Evolutionary conservation across 1,140 invertebrate species (phyloP).

Genomic region (Leptoteleia sp.): DNA sequence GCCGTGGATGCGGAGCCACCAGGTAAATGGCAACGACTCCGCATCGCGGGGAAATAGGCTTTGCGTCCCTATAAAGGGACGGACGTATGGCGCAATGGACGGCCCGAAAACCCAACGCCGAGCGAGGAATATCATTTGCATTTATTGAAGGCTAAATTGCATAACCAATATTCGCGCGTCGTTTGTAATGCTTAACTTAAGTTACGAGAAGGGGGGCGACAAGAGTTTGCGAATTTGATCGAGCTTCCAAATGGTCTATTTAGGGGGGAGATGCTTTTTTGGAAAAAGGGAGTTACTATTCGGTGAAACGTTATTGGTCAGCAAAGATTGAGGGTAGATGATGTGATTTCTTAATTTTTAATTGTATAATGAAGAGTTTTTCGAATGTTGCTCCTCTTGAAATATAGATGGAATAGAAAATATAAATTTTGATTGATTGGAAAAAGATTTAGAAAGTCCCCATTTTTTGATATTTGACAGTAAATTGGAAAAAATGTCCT

Average conservation of each 20-base stretch:
- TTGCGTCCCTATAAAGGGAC: conserved; percentile 50
- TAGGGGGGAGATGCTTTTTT: neutral
- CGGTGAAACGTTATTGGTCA: too few species aligned
- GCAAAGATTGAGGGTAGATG: too few species aligned
- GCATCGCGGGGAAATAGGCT: conserved; percentile 37
- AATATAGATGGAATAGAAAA: too few species aligned
- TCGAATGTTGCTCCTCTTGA: too few species aligned
- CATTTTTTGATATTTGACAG: too few species aligned
- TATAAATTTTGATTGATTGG: too few species aligned
- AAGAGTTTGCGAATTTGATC: conserved; percentile 42
- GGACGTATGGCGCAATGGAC: conserved; percentile 33
- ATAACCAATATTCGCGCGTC: conserved; percentile 55
- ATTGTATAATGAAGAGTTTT: too few species aligned
- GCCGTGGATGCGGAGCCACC: conserved; percentile 20
- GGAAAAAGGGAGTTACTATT: neutral
- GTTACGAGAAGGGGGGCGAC: conserved; percentile 13
- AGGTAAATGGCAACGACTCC: conserved; percentile 51
- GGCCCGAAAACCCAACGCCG: neutral
- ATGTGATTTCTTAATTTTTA: too few species aligned
- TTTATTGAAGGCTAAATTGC: conserved; percentile 64
- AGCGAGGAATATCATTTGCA: conserved; percentile 56
- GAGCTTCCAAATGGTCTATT: conserved; percentile 17
- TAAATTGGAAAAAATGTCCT: too few species aligned
- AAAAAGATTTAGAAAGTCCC: too few species aligned
- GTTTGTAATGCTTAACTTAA: conserved; percentile 56